These are phyloP conservation scores for Dipus sagitta DNA, from an alignment of 2,797 vertebrate species.

Conservation along the genomic window DNA sequence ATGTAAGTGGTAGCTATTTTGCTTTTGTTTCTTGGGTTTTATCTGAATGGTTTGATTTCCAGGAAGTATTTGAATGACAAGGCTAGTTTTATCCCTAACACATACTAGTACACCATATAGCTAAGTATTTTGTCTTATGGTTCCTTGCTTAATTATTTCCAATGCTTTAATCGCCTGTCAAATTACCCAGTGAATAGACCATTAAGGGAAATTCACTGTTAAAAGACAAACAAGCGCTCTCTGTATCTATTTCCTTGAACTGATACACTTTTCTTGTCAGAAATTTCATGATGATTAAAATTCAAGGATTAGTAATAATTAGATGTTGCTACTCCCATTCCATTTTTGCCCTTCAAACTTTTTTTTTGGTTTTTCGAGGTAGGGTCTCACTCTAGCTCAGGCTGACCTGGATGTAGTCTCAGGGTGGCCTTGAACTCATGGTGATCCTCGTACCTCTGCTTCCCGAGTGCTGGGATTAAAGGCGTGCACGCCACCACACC, in stretches of 20 bases:
- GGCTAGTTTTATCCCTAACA: neutral
- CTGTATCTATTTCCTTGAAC: conserved; percentile 1
- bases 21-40: neutral
- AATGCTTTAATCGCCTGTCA: neutral
- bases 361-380: neutral
- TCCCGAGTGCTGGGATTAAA: too few relatives aligned
- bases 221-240: neutral
- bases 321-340: neutral
- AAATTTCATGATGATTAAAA: conserved; percentile 25
- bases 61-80: neutral
- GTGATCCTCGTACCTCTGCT: too few relatives aligned
- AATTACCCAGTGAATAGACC: neutral
- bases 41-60: conserved; percentile 42
- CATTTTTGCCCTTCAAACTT: neutral
- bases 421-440: too few relatives aligned
- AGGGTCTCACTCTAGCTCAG: too few relatives aligned
- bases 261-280: neutral
- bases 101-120: neutral
- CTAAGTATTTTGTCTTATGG: neutral
- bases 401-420: too few relatives aligned
- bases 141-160: conserved; percentile 10
- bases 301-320: neutral
- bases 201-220: neutral
- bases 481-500: too few relatives aligned
- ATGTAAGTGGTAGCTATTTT: neutral